Evolutionary conservation across 2,797 vertebrate species (phyloP).

Genomic region (Schizopygopsis malacanthus): DNA sequence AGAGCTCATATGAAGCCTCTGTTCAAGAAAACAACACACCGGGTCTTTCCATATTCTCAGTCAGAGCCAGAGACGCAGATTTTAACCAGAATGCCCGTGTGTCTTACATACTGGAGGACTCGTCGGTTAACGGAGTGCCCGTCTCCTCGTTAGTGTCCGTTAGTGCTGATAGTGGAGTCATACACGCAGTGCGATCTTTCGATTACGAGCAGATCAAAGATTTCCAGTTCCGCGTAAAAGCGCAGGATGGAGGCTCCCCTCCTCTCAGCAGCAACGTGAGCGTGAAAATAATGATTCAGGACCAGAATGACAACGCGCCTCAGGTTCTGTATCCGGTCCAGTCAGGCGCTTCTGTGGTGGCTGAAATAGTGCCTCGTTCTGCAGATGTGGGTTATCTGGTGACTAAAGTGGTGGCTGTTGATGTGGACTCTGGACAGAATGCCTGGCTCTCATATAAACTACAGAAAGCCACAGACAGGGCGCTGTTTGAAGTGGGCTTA

Average conservation of each 20-base stretch:
- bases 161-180: constrained; percentile 55
- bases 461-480: constrained; percentile 68
- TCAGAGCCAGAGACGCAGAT: constrained; percentile 59
- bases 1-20: constrained; percentile 53
- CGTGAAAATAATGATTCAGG: constrained; percentile 60
- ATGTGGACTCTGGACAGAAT: constrained; percentile 64
- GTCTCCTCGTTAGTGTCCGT: constrained; percentile 56
- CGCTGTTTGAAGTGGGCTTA: constrained; percentile 68
- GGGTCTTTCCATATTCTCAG: constrained; percentile 54
- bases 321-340: constrained; percentile 72
- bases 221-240: constrained; percentile 57
- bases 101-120: constrained; percentile 58
- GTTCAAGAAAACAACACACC: constrained; percentile 61
- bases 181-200: constrained; percentile 60
- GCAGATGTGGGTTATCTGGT: constrained; percentile 65
- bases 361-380: constrained; percentile 55
- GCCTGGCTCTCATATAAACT: constrained; percentile 71
- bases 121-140: constrained; percentile 43
- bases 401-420: constrained; percentile 69
- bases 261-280: constrained; percentile 64
- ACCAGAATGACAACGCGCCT: constrained; percentile 70
- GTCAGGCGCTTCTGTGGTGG: constrained; percentile 64
- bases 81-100: constrained; percentile 62
- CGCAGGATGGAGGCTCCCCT: constrained; percentile 65
- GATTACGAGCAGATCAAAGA: constrained; percentile 68